phyloP scores from a whole-genome alignment of 2,113 vertebrate species.

The Thunnus maccoyii region DNA sequence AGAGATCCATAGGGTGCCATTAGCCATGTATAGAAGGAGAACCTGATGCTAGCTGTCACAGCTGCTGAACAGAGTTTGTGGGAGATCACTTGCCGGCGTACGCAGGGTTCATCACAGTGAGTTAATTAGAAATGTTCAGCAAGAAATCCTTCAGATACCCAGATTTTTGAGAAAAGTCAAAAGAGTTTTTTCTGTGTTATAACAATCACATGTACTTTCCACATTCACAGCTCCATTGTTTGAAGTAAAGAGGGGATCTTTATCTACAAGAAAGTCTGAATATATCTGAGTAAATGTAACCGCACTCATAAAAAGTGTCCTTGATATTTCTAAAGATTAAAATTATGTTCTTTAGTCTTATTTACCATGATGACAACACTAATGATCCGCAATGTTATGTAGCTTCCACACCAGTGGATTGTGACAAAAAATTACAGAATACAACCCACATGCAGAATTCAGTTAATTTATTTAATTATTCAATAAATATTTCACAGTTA shows the following conservation, averaged over 20 bases:
- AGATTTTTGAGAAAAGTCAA: constrained; percentile 2
- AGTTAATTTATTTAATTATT: neutral
- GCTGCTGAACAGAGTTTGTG: constrained; percentile 52
- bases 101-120: constrained; percentile 22
- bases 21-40: constrained; percentile 57
- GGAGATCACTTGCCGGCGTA: constrained; percentile 52
- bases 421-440: neutral
- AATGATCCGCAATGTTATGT: neutral
- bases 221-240: neutral
- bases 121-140: constrained; percentile 46
- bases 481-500: neutral
- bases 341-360: neutral
- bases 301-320: neutral
- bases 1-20: constrained; percentile 70
- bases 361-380: neutral
- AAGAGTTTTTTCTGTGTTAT: neutral
- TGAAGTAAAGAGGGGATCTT: neutral
- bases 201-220: neutral
- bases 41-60: constrained; percentile 58
- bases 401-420: too few species aligned
- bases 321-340: neutral
- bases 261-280: neutral
- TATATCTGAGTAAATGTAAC: neutral
- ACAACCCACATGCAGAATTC: neutral
- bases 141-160: constrained; percentile 12